Conservation (phyloP, 1,140 invertebrate species). For the Drosophila nannoptera region DNA sequence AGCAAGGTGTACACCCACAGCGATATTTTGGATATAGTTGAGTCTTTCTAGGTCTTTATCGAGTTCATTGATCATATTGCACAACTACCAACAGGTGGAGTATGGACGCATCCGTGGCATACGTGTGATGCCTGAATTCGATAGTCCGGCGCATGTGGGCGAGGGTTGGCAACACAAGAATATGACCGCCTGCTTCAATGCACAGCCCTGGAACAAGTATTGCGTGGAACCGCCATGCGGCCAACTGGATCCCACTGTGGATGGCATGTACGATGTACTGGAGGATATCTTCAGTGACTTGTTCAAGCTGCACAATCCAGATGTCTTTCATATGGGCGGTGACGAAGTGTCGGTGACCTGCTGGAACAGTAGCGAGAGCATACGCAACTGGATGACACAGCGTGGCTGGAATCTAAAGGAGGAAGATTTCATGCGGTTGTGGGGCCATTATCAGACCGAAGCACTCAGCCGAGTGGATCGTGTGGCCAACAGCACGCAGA, state of each 20-base stretch:
- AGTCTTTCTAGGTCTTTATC: not conserved
- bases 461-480: slow-evolving; percentile 83
- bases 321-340: slow-evolving; percentile 93
- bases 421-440: slow-evolving; percentile 85
- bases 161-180: slow-evolving; percentile 90
- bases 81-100: slow-evolving; percentile 56
- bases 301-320: slow-evolving; percentile 82
- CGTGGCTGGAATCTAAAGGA: slow-evolving; percentile 82
- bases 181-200: slow-evolving; percentile 84
- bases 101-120: slow-evolving; percentile 87
- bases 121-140: slow-evolving; percentile 90
- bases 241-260: slow-evolving; percentile 88
- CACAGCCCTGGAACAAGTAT: slow-evolving; percentile 87
- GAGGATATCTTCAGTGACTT: slow-evolving; percentile 86
- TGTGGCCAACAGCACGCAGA: slow-evolving; percentile 71
- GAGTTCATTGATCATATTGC: not conserved
- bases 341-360: slow-evolving; percentile 89
- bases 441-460: slow-evolving; percentile 87
- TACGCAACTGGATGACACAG: slow-evolving; percentile 85
- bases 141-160: slow-evolving; percentile 92
- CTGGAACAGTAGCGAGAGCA: slow-evolving; percentile 86
- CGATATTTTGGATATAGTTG: slow-evolving; percentile 82
- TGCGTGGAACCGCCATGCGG: slow-evolving; percentile 94
- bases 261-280: slow-evolving; percentile 86
- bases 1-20: slow-evolving; percentile 82